Evolutionary conservation across 1,140 invertebrate species (phyloP), one percentile per base, ranked within the genome.

Genomic region (Drosophila mojavensis): DNA sequence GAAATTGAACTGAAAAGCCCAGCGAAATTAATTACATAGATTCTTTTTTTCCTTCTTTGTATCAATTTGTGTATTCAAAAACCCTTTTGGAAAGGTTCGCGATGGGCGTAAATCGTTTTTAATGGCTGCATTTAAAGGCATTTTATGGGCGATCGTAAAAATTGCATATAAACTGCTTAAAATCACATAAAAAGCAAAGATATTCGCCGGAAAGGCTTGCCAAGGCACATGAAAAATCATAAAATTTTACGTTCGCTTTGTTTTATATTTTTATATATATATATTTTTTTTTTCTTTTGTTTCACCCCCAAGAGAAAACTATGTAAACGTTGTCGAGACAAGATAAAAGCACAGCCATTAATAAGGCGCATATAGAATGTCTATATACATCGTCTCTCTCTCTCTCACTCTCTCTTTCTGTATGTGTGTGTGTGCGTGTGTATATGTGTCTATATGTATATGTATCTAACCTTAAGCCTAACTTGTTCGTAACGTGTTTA

Each of bases 141-240:
- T 91, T 91, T 88, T 83, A 88, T 91, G 83, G 63, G 78, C 43
- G 56, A 89, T 88, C 88, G 79, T 90, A 81, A 83, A 91, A 83
- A 80, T 83, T 83, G 72, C 83, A 88, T 86, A 86, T 88, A 89
- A 88, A 83, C 80, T 88, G 84, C 83, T 88, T 90, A 84, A 89
- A 89, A 89, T 90, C 85, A 67, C 78, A 89, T 85, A 89, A 90
- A 89, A 89, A 75, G 45, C 72, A 81, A 70, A 81, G 75, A 79
- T 74, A 82, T 82, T 85, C 64, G 68, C 54, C 66, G 41, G 30
- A 28, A 69, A 26, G 10, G 17, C 53, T 28, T 39, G 41, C 30
- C 39, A 33, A 41, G 24, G 41, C 64, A 68, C 64, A 67, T 73
- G 64, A 60, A 64, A 58, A 64, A 59, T 54, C 82, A 81, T 85